These are phyloP conservation scores for Prietella phreatophila DNA, from an alignment of 2,113 vertebrate genomes.

Conservation along the genomic window DNA sequence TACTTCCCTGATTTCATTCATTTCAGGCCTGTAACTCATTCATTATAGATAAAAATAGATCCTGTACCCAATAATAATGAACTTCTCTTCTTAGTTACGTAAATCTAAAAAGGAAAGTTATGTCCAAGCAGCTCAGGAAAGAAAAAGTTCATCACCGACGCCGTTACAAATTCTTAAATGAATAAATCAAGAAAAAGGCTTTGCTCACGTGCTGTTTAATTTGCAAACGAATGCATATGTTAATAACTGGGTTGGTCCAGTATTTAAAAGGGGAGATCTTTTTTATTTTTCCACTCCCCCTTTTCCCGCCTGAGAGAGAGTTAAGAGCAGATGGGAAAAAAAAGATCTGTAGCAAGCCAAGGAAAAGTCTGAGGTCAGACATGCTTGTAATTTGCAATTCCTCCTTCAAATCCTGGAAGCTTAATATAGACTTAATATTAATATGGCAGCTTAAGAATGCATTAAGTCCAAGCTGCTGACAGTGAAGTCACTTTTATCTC, in stretches of 20 bases:
- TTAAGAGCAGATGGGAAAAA: conserved; percentile 54
- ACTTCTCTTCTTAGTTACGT: not conserved
- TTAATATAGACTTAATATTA: not conserved
- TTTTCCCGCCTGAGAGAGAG: conserved; percentile 56
- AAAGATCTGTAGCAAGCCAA: conserved; percentile 58
- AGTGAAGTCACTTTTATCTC: not conserved
- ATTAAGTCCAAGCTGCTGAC: not conserved
- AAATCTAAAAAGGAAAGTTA: not conserved
- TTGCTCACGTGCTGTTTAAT: conserved; percentile 1
- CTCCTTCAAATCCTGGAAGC: conserved; percentile 6
- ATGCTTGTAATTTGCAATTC: not conserved
- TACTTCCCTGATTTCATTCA: not conserved
- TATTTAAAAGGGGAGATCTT: conserved; percentile 51
- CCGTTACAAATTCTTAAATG: not conserved
- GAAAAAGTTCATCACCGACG: not conserved
- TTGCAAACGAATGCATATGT: conserved; percentile 64
- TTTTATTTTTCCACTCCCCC: conserved; percentile 62
- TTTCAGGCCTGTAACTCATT: not conserved
- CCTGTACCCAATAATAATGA: not conserved
- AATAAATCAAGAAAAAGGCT: not conserved
- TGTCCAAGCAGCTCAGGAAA: not conserved
- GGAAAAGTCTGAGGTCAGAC: conserved; percentile 55
- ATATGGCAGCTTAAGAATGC: not conserved
- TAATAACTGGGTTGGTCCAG: conserved; percentile 68
- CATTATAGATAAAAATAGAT: not conserved